A percentile compares a stretch with the other conserved stretches of the same genome.
Evolutionary conservation across 2,113 vertebrate species (phyloP).

Genomic region (Psilopsiagon aymara): DNA sequence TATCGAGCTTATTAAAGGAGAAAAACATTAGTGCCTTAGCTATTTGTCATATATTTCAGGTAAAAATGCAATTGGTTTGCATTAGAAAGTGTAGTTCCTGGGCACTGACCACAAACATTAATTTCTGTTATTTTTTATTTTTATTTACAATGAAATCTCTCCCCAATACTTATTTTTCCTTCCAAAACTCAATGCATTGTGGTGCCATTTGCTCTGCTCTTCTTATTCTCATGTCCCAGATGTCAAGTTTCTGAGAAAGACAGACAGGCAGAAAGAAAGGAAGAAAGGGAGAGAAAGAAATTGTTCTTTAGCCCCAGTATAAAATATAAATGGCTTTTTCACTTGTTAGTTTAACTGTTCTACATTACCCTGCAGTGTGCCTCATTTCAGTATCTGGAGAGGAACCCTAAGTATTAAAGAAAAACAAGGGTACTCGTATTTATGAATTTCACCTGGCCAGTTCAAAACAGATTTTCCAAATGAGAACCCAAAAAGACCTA

Average conservation of each 20-base stretch:
- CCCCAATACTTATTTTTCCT: neutral
- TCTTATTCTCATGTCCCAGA: neutral
- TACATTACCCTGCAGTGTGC: neutral
- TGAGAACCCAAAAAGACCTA: neutral
- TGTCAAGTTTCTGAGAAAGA: neutral
- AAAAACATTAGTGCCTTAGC: constrained; percentile 60
- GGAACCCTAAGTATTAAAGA: neutral
- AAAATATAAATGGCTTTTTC: neutral
- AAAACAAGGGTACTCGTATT: neutral
- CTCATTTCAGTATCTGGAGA: neutral
- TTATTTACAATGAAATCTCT: constrained; percentile 42
- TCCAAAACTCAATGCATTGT: neutral
- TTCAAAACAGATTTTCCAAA: neutral
- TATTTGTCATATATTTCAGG: constrained; percentile 68
- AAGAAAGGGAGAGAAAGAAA: neutral
- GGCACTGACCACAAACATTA: constrained; percentile 17
- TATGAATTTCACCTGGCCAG: neutral
- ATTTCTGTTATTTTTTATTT: constrained; percentile 51
- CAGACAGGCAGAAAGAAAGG: neutral
- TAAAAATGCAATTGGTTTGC: constrained; percentile 68
- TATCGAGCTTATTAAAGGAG: constrained; percentile 67
- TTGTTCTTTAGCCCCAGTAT: neutral
- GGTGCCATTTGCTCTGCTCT: constrained; percentile 12
- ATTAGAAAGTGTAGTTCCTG: constrained; percentile 30
- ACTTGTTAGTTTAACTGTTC: constrained; percentile 6